These are phyloP conservation scores for Enhydra lutris DNA, from an alignment of 2,113 vertebrate genomes.

Conservation along the genomic window DNA sequence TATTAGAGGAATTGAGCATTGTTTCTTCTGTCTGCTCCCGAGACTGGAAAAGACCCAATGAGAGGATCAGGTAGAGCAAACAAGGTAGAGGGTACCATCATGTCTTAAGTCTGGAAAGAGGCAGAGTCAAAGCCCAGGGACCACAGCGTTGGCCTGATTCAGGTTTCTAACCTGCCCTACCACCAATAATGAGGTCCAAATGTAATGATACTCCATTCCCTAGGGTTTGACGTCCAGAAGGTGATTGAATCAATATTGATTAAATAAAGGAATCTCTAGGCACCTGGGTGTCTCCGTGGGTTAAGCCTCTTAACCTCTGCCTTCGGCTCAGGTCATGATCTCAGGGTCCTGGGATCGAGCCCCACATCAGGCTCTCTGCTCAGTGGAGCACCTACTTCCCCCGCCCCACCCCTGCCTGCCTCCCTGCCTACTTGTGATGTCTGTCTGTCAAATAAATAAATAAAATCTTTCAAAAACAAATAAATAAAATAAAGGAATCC, in stretches of 20 bases:
- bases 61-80: neutral
- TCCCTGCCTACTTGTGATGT: too few relatives aligned
- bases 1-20: neutral
- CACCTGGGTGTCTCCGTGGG: too few relatives aligned
- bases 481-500: neutral
- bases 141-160: neutral
- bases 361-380: too few relatives aligned
- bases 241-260: neutral
- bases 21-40: neutral
- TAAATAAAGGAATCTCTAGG: neutral
- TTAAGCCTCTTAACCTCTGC: too few relatives aligned
- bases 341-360: too few relatives aligned
- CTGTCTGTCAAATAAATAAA: too few relatives aligned
- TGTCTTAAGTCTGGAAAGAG: neutral
- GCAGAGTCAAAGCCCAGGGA: neutral
- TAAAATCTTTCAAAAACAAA: too few relatives aligned
- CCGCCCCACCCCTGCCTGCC: too few relatives aligned
- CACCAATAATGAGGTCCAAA: neutral
- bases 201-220: neutral
- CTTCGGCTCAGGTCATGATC: too few relatives aligned
- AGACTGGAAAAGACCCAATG: constrained; percentile 15
- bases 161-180: neutral
- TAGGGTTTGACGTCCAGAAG: neutral
- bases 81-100: neutral
- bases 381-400: too few relatives aligned